phyloP scores from a whole-genome alignment of 2,888 invertebrate genomes.

The Polydrusus tereticollis region DNA sequence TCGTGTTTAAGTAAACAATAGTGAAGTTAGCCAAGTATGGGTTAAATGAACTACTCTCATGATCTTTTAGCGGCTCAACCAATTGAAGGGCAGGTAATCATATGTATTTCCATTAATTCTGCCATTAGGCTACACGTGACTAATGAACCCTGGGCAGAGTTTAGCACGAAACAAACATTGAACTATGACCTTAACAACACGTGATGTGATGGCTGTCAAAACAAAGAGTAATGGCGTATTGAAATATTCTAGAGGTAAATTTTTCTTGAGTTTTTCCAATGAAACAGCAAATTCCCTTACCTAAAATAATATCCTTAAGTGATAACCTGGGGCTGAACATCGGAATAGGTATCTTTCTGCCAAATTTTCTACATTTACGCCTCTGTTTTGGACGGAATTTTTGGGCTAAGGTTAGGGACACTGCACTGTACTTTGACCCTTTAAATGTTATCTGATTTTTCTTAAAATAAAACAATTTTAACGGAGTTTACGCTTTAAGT shows the following conservation, averaged over 20 bases:
- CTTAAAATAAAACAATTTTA: conserved; percentile 15
- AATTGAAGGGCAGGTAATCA: not conserved
- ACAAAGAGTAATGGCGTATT: not conserved
- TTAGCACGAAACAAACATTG: not conserved
- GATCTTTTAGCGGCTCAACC: not conserved
- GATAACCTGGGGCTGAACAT: conserved; percentile 62
- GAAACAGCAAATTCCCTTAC: conserved; percentile 54
- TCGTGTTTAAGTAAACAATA: conserved; percentile 11
- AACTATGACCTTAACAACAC: not conserved
- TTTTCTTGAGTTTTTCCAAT: conserved; percentile 12
- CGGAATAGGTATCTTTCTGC: conserved; percentile 52
- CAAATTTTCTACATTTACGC: conserved; percentile 17
- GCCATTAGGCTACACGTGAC: not conserved
- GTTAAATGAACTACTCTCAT: conserved; percentile 1
- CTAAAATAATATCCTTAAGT: conserved; percentile 61
- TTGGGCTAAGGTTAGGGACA: conserved; percentile 52
- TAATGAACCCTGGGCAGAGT: not conserved
- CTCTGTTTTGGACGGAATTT: conserved; percentile 4
- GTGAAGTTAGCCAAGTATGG: conserved; percentile 20
- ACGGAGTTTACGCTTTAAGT: not conserved
- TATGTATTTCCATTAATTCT: not conserved
- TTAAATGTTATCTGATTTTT: conserved; percentile 16
- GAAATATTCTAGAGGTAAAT: not conserved
- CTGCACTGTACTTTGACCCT: conserved; percentile 57
- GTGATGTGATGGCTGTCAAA: conserved; percentile 17